Conservation (phyloP, 2,888 invertebrate genomes). For the Hartigia nigra region DNA sequence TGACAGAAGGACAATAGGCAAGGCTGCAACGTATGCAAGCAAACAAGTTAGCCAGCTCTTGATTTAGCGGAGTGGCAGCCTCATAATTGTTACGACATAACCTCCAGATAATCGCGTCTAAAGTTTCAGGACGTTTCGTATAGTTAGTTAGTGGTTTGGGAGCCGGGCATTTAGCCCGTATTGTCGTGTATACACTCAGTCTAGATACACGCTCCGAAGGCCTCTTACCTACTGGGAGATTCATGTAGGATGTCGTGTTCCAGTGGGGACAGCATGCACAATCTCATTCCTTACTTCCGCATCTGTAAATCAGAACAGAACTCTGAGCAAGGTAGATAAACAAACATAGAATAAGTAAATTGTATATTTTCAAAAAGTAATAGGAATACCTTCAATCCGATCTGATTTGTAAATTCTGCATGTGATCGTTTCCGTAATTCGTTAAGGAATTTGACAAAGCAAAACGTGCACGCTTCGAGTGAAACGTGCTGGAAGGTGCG, state of each 20-base stretch:
- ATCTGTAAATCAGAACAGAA: neutral
- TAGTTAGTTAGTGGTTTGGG: slow-evolving; percentile 60
- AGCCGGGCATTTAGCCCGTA: slow-evolving; percentile 64
- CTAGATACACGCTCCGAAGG: slow-evolving; percentile 30
- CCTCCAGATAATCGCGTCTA: slow-evolving; percentile 65
- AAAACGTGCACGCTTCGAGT: neutral
- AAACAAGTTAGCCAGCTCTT: slow-evolving; percentile 62
- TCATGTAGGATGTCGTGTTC: neutral
- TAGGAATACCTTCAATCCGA: neutral
- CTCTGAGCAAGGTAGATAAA: neutral
- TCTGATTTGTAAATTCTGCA: neutral
- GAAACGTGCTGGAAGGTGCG: slow-evolving; percentile 2
- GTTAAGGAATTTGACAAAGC: neutral
- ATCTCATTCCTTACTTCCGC: neutral
- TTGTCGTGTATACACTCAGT: slow-evolving; percentile 57
- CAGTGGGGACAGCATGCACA: neutral
- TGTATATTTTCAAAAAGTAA: neutral
- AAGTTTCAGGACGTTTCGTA: slow-evolving; percentile 64
- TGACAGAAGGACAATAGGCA: slow-evolving; percentile 56
- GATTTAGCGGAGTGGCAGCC: slow-evolving; percentile 63
- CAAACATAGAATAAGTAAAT: neutral
- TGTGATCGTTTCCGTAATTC: neutral
- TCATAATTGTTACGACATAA: slow-evolving; percentile 65
- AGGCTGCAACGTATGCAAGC: slow-evolving; percentile 40
- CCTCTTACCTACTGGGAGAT: slow-evolving; percentile 3